Evolutionary conservation across 2,797 vertebrate genomes (phyloP).

Genomic region (Mycteria americana): DNA sequence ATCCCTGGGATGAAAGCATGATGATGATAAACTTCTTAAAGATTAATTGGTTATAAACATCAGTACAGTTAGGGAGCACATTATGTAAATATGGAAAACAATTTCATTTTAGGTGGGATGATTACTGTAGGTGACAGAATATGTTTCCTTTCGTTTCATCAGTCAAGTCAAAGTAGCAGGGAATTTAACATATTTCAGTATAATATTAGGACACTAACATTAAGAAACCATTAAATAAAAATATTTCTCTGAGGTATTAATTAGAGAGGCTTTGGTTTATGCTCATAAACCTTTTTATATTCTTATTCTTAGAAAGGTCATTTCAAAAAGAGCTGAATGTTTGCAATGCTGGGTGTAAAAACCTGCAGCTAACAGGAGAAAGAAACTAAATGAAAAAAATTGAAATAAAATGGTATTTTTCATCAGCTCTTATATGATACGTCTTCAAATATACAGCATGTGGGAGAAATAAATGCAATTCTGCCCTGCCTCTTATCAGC

Average conservation of each 20-base stretch:
- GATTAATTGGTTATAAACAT: slow-evolving; percentile 39
- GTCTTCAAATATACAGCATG: neutral
- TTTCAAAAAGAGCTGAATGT: slow-evolving; percentile 54
- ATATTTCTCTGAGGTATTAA: slow-evolving; percentile 57
- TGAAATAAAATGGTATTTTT: neutral
- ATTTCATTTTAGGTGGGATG: slow-evolving; percentile 24
- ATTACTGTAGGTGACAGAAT: slow-evolving; percentile 26
- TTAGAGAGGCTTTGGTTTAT: slow-evolving; percentile 62
- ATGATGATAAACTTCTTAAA: neutral
- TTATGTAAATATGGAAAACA: slow-evolving; percentile 57
- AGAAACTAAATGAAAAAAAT: neutral
- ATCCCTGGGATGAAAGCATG: neutral
- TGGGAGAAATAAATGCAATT: neutral
- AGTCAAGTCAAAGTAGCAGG: slow-evolving; percentile 34
- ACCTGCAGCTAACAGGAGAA: neutral
- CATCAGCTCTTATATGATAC: neutral
- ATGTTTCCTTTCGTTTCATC: slow-evolving; percentile 20
- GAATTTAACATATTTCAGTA: slow-evolving; percentile 58
- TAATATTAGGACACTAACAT: slow-evolving; percentile 43
- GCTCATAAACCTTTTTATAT: slow-evolving; percentile 30
- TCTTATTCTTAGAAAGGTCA: slow-evolving; percentile 22
- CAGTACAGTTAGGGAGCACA: slow-evolving; percentile 8
- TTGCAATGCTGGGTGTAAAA: neutral
- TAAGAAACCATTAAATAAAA: slow-evolving; percentile 59
- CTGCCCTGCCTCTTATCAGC: neutral